Conservation (phyloP, 2,113 vertebrate species). For the Phalacrocorax pelagicus region DNA sequence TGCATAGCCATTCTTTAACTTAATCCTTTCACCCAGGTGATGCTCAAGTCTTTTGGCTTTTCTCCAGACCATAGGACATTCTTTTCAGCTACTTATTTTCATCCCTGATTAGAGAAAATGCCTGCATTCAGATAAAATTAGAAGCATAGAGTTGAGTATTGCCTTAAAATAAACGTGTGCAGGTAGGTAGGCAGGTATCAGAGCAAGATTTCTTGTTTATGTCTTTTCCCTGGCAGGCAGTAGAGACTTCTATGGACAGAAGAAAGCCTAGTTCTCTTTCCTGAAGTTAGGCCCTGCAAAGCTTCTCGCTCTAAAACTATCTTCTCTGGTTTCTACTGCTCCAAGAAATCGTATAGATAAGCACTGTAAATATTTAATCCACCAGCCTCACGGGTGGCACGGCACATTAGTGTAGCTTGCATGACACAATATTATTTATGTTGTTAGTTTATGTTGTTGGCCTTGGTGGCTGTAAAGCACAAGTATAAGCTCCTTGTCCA, state of each 20-base stretch:
- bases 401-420: background rate
- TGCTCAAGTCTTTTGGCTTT: background rate
- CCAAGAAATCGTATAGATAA: background rate
- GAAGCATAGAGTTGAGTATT: background rate
- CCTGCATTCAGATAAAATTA: background rate
- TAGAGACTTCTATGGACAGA: background rate
- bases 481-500: background rate
- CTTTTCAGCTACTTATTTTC: background rate
- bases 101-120: background rate
- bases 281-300: background rate
- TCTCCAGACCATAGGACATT: background rate
- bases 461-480: background rate
- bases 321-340: background rate
- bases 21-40: background rate
- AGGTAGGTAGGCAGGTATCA: background rate
- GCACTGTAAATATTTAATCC: background rate
- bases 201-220: background rate
- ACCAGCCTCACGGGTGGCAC: background rate
- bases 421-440: background rate
- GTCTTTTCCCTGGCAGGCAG: background rate
- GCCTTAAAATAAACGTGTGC: background rate
- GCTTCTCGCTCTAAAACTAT: background rate
- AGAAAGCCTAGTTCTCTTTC: background rate
- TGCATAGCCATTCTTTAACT: background rate
- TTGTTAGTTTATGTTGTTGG: background rate